Evolutionary conservation across 2,113 vertebrate genomes (phyloP), one percentile per base, ranked within the genome.

Genomic region (Telmatochromis sp.): DNA sequence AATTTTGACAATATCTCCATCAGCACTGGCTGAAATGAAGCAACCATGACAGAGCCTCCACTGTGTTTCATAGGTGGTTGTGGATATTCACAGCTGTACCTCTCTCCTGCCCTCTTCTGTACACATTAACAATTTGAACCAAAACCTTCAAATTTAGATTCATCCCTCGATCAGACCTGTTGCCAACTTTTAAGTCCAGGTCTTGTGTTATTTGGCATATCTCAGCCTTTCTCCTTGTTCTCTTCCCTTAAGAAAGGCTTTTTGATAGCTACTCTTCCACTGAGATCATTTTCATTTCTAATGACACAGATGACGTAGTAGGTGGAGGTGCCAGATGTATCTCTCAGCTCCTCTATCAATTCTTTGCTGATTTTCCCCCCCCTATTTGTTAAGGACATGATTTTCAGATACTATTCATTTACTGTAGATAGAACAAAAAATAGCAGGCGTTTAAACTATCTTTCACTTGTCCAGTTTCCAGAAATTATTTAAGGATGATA

Each of bases 381-480:
- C 33, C 19, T 1, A 14, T 40, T 68, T 68, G 11, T 68, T 21
- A 42, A 71, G n/a, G 35, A 71, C 63, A 71, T 40, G 35, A 42
- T 9, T 71, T 71, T 71, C n/a, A 71, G 37, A 71, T 23, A 23
- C 7, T 42, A 14, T 71, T 71, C n/a, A 42, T 15, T 9, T 42
- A 0, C 35, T 0, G 21, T 45, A 45, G 65, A 23, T 42, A 9
- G 4, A 60, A 60, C 26, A 60, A 33, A 19, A 60, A 60, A 60
- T 10, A 6, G 28, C 15, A 33, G 57, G 5, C 5, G 1, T 60
- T 31, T 31, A 17, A 60, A 31, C 4, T 1, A 19, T 63, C 15
- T 42, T 73, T 42, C 37, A 73, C 37, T 45, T 45, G 37, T 73
- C 65, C 65, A 71, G n/a, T 71, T 45, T 73, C n/a, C 37, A 14